phyloP scores from a whole-genome alignment of 2,113 vertebrate genomes.

The Riparia riparia region DNA sequence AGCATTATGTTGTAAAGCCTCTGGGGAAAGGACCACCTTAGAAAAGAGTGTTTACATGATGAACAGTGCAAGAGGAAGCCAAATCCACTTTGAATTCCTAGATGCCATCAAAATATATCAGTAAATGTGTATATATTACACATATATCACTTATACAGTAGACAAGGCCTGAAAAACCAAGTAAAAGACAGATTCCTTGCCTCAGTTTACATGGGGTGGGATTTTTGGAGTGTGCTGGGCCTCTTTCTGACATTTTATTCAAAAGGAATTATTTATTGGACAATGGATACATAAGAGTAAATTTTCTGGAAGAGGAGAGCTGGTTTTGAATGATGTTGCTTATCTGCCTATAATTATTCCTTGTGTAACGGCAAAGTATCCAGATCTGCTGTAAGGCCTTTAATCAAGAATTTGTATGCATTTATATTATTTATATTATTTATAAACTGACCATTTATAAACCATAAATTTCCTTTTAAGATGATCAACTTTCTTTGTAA shows the following conservation, averaged over 20 bases:
- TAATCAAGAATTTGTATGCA: not conserved
- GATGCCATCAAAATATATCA: not conserved
- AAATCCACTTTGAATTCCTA: not conserved
- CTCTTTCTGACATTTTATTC: not conserved
- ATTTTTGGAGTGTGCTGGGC: not conserved
- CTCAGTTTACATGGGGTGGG: not conserved
- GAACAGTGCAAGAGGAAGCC: not conserved
- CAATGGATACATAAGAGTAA: not conserved
- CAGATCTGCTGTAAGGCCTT: not conserved
- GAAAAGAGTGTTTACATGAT: not conserved
- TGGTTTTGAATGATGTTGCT: not conserved
- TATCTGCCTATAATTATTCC: not conserved
- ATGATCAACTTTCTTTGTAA: not conserved
- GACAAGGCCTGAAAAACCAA: not conserved
- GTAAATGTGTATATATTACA: not conserved
- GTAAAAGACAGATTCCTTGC: not conserved
- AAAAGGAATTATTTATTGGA: not conserved
- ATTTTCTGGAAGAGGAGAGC: not conserved
- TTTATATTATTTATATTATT: not conserved
- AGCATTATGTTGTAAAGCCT: not conserved
- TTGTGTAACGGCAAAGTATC: not conserved
- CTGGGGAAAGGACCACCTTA: not conserved
- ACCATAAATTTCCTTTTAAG: not conserved
- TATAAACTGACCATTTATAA: not conserved
- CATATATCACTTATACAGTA: not conserved